phyloP scores from a whole-genome alignment of 2,113 vertebrate species.

The Melierax canorus region DNA sequence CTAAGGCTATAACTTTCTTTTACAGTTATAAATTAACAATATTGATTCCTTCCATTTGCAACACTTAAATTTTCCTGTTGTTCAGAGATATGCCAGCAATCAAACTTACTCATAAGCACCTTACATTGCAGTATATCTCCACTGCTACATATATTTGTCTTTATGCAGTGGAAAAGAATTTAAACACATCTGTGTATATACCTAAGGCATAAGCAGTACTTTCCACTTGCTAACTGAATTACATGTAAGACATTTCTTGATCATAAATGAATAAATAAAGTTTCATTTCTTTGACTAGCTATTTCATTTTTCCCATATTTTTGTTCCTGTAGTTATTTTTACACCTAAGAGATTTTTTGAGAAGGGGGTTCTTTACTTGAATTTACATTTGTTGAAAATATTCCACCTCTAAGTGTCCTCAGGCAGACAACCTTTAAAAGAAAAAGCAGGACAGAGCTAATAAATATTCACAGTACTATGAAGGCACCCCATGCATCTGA shows the following conservation, averaged over 20 bases:
- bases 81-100: not conserved
- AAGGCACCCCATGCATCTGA: not conserved
- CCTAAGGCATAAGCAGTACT: not conserved
- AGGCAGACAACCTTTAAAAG: not conserved
- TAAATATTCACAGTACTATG: not conserved
- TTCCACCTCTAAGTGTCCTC: not conserved
- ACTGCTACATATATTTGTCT: not conserved
- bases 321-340: not conserved
- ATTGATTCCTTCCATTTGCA: not conserved
- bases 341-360: not conserved
- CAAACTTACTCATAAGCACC: not conserved
- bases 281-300: not conserved
- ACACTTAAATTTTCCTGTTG: not conserved
- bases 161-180: not conserved
- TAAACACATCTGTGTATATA: not conserved
- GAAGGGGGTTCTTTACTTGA: not conserved
- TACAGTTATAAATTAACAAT: not conserved
- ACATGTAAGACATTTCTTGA: not conserved
- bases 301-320: not conserved
- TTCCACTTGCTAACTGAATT: not conserved
- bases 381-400: not conserved
- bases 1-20: not conserved
- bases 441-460: not conserved
- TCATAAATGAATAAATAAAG: not conserved
- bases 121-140: not conserved